A percentile compares a stretch with the other conserved stretches of the same genome.
These are phyloP conservation scores for Notechis scutatus DNA, from an alignment of 2,113 vertebrate genomes.

Conservation along the genomic window DNA sequence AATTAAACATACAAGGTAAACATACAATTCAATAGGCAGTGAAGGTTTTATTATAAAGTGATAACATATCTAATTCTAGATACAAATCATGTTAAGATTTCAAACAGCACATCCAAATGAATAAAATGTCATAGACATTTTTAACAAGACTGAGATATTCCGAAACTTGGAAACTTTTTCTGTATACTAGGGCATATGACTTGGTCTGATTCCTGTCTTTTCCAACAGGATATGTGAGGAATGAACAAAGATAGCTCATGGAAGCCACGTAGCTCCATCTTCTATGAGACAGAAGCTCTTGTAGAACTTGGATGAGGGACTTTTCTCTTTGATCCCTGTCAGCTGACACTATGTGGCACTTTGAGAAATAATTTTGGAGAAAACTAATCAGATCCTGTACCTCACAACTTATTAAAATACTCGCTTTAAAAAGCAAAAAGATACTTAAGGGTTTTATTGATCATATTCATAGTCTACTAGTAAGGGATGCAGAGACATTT, in stretches of 20 bases:
- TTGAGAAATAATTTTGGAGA: not conserved
- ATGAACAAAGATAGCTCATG: not conserved
- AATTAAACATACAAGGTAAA: not conserved
- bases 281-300: not conserved
- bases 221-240: not conserved
- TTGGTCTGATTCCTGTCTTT: not conserved
- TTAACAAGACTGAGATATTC: not conserved
- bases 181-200: not conserved
- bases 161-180: not conserved
- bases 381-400: not conserved
- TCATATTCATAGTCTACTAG: not conserved
- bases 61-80: not conserved
- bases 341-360: not conserved
- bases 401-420: not conserved
- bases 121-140: not conserved
- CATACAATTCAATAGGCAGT: not conserved
- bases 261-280: not conserved
- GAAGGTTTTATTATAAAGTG: not conserved
- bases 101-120: not conserved
- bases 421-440: not conserved
- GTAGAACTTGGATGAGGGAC: not conserved
- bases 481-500: not conserved
- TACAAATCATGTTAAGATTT: not conserved
- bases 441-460: not conserved
- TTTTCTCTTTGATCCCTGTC: not conserved